A percentile compares a stretch with the other conserved stretches of the same genome.
phyloP scores from a whole-genome alignment of 1,140 invertebrate genomes.

The Eumeta japonica region DNA sequence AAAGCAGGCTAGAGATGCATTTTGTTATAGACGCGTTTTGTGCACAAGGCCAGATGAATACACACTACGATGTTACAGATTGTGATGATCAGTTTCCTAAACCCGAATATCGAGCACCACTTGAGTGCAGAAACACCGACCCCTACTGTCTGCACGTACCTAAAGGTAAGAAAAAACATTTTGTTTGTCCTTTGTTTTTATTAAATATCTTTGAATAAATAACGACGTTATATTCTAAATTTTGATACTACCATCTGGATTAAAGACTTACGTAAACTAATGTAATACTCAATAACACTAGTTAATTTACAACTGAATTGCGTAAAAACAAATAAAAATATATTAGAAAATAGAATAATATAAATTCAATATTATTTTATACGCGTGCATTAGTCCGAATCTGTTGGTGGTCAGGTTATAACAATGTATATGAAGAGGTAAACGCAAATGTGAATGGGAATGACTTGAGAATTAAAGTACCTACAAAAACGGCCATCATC shows the following conservation, averaged over 20 bases:
- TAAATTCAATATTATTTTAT: too few species aligned
- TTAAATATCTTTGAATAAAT: too few species aligned
- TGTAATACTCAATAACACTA: too few species aligned
- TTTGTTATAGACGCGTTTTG: not conserved
- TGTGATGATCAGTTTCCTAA: slow-evolving; percentile 17
- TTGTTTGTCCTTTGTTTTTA: not conserved
- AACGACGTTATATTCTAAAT: too few species aligned
- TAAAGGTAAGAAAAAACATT: slow-evolving; percentile 33
- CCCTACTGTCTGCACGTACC: slow-evolving; percentile 47
- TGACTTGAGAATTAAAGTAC: slow-evolving; percentile 48
- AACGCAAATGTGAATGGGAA: slow-evolving; percentile 37
- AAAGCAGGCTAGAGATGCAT: not conserved
- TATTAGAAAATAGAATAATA: too few species aligned
- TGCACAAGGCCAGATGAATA: not conserved
- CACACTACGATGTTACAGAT: not conserved
- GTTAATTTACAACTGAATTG: too few species aligned
- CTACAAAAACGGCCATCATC: slow-evolving; percentile 34
- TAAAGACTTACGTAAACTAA: too few species aligned
- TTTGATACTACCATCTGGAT: too few species aligned
- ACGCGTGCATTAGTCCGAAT: slow-evolving; percentile 24
- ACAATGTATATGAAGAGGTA: slow-evolving; percentile 48
- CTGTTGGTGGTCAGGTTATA: slow-evolving; percentile 47
- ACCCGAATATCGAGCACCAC: slow-evolving; percentile 21
- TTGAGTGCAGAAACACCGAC: slow-evolving; percentile 41
- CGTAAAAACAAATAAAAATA: too few species aligned